A percentile compares a stretch with the other conserved stretches of the same genome.
Evolutionary conservation across 1,140 invertebrate species (phyloP).

Genomic region (Diploscapter pachys): DNA sequence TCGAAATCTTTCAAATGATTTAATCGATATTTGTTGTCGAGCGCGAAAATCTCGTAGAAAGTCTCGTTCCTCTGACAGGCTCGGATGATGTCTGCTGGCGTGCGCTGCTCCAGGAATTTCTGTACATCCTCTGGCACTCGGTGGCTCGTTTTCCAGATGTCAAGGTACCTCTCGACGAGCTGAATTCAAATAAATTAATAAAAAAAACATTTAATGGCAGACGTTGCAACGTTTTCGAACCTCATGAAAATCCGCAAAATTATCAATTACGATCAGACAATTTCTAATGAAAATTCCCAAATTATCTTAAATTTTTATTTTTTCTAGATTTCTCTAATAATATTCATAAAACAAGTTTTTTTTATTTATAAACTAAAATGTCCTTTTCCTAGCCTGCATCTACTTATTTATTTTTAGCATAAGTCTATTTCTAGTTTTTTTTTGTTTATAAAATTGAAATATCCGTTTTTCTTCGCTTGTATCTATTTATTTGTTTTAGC

Average conservation of each 20-base stretch:
- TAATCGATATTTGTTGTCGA: constrained; percentile 54
- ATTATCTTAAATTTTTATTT: too few relatives aligned
- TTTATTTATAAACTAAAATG: too few relatives aligned
- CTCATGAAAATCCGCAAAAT: constrained; percentile 30
- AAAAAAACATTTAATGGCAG: neutral
- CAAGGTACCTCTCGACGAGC: constrained; percentile 40
- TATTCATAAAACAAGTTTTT: too few relatives aligned
- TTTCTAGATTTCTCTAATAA: too few relatives aligned
- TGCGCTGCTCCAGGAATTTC: constrained; percentile 30
- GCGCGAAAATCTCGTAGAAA: constrained; percentile 52
- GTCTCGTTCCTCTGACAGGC: constrained; percentile 48
- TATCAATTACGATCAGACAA: constrained; percentile 20
- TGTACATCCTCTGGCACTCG: constrained; percentile 21
- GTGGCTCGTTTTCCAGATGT: constrained; percentile 34
- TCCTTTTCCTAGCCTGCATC: too few relatives aligned
- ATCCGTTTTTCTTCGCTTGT: too few relatives aligned
- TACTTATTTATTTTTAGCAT: too few relatives aligned
- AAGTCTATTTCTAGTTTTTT: too few relatives aligned
- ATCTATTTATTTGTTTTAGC: too few relatives aligned
- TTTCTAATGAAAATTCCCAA: too few relatives aligned
- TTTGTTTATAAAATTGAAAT: too few relatives aligned
- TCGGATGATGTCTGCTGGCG: constrained; percentile 46
- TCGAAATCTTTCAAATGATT: constrained; percentile 38
- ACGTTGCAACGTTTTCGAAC: too few relatives aligned
- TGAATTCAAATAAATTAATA: constrained; percentile 27